Base-by-base conservation (phyloP, 2,113 vertebrate genomes). In the Stegastes partitus region DNA sequence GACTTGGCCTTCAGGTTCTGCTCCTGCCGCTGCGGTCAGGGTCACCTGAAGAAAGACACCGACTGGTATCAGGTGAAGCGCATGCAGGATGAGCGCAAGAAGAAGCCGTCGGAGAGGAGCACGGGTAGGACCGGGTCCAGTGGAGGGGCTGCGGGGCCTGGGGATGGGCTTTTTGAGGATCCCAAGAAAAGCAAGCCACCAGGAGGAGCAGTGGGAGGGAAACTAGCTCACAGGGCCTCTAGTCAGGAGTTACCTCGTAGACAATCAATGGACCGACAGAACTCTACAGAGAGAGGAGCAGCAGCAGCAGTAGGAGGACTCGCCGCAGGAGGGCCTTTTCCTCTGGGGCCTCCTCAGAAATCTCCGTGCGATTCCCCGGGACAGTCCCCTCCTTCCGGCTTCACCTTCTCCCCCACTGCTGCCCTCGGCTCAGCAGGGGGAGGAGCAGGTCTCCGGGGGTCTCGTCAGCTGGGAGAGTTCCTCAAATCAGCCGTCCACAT, bases 31-130 rank as follows among this genome's bases (percentile, higher is more conserved):
- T 99, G 98, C 0, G 98, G 98, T 3, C 97, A 99, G 87, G 98
- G 98, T 23, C 98, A 99, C 84, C 84, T 99, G 3, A 99, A 98
- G 92, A 99, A 99, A 81, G 98, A 99, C 94, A 99, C 98, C 0
- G 98, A 99, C 93, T 99, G 98, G 98, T 99, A 99, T 83, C 98
- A 97, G 92, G 97, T 98, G 81, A 98, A 96, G 57, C 95, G 98
- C 74, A 95, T 96, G 96, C 97, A 97, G 77, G 98, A 99, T 15
- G 98, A 98, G 37, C 97, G 97, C 57, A 99, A 99, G 91, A 99
- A 99, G 87, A 99, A 99, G 87, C 94, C 95, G 0, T 84, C 95
- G 0, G 97, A 99, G 86, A 98, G 96, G 90, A 95, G 93, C 71
- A 58, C 66, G 0, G 95, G 95, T 53, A 95, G 96, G 86, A 77